Evolutionary conservation across 2,797 vertebrate genomes (phyloP), one percentile per base, ranked within the genome.

Genomic region (Squalus acanthias): DNA sequence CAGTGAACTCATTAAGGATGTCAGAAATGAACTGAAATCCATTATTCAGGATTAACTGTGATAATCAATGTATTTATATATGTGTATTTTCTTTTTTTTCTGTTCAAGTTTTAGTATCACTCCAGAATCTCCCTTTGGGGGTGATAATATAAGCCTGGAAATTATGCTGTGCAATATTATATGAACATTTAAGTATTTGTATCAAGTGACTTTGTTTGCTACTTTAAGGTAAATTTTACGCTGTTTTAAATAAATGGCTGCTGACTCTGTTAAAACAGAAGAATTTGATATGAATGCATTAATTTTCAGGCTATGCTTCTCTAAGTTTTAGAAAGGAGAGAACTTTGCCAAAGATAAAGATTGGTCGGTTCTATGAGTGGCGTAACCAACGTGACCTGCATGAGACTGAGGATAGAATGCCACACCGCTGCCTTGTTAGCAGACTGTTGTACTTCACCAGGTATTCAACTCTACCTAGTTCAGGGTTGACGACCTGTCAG

Each of bases 1-100:
- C 39, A 93, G 46, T 53, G 69, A 95, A 74, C 26, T 95, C 70
- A 67, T 67, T 93, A 67, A 67, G 91, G 39, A 93, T 67, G 91
- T 93, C 63, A 67, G 91, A 74, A 95, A 72, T 57, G 57, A 74
- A 95, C 94, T 74, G 69, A 95, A 53, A 95, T 95, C 39, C 29
- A 74, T 70, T 72, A 95, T 95, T 70, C 46, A 8, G 24, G 67
- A 74, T 72, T 72, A 57, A 95, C 50, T 74, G 67, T 74, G 50
- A 74, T 95, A 72, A 95, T 74, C 50, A 74, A 95, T 15, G 50
- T 57, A 70, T 95, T 74, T 53, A 69, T 67, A 67, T 12, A 17
- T 67, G 33, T 15, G 65, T 85, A 85, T 85, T 85, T 82, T 46
- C 3, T 20, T 92, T 63, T 46, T 69, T 93, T 39, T n/a, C 63